These are phyloP conservation scores for Rattus rattus DNA, from an alignment of 2,113 vertebrate species.

Conservation along the genomic window DNA sequence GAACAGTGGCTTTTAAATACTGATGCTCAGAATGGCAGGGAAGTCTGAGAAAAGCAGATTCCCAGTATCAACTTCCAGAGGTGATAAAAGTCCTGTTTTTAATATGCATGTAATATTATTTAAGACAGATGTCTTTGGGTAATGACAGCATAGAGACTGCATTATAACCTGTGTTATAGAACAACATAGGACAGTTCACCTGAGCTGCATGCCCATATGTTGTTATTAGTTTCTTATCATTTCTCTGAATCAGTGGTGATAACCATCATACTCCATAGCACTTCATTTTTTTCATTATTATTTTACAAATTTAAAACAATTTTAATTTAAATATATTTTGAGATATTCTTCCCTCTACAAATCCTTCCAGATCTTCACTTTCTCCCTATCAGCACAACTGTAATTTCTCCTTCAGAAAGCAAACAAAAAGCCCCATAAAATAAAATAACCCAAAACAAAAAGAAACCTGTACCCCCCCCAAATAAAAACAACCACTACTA, in stretches of 20 bases:
- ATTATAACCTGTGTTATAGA: neutral
- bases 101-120: neutral
- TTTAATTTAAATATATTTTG: neutral
- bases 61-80: neutral
- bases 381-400: neutral
- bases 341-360: neutral
- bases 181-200: neutral
- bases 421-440: neutral
- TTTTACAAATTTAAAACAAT: neutral
- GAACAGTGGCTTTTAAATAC: neutral
- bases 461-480: neutral
- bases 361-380: neutral
- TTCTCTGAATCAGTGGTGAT: neutral
- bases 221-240: conserved; percentile 19
- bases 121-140: neutral
- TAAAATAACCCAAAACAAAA: neutral
- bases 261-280: neutral
- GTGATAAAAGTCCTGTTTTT: neutral
- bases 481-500: neutral
- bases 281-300: neutral
- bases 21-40: neutral
- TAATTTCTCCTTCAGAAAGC: neutral
- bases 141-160: neutral
- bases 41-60: neutral
- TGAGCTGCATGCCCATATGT: neutral